phyloP scores from a whole-genome alignment of 37 sponge, comb jelly and placozoan genomes.

The Aphrocallistes beatrix region DNA sequence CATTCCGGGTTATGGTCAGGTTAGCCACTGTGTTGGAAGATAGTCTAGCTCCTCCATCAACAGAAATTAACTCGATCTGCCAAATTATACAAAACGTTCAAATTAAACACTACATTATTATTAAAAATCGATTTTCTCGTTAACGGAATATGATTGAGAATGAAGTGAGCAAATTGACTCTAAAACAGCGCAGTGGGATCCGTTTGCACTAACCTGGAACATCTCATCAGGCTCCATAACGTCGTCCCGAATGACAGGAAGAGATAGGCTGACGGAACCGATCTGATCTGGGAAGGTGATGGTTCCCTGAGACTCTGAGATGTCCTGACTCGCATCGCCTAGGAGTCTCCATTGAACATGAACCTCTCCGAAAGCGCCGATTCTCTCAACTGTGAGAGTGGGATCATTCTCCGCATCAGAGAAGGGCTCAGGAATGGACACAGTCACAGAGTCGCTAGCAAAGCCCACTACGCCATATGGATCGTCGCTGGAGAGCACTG shows the following conservation, averaged over 20 bases:
- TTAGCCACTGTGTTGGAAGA: not conserved
- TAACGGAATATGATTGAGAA: too few relatives aligned
- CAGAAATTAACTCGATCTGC: not conserved
- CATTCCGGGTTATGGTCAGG: not conserved
- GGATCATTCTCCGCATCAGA: not conserved
- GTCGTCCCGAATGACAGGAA: not conserved
- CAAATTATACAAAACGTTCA: too few relatives aligned
- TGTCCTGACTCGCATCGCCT: not conserved
- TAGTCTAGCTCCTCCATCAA: not conserved
- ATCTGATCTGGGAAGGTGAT: not conserved
- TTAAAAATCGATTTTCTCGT: too few relatives aligned
- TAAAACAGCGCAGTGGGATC: too few relatives aligned
- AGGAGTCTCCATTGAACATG: not conserved
- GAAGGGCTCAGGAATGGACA: not conserved
- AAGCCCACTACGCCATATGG: constrained; percentile 59
- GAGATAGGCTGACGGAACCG: not conserved
- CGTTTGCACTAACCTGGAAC: not conserved
- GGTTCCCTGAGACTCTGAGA: not conserved
- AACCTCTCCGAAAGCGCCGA: not conserved
- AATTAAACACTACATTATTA: too few relatives aligned
- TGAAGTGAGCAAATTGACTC: too few relatives aligned
- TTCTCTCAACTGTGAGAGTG: not conserved
- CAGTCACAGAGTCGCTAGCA: not conserved
- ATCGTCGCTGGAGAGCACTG: constrained; percentile 47
- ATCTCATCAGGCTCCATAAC: not conserved